A percentile compares a stretch with the other conserved stretches of the same genome.
Conservation (phyloP, 2,113 vertebrate species). For the Oreochromis aureus region DNA sequence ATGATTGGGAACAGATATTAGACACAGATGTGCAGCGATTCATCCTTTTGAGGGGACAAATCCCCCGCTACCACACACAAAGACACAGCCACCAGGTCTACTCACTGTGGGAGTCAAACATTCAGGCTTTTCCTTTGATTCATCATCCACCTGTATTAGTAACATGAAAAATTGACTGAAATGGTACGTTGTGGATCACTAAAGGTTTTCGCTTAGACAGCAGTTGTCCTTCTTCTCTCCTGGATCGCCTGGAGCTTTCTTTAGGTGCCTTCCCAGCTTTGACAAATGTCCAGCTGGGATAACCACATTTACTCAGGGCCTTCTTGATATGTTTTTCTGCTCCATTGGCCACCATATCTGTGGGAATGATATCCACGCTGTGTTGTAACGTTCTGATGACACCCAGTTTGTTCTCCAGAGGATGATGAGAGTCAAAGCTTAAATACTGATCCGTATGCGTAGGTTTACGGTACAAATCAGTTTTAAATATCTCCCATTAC, state of each 20-base stretch:
- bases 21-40: neutral
- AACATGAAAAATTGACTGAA: neutral
- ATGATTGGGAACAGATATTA: neutral
- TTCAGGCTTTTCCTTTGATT: neutral
- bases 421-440: neutral
- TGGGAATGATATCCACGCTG: neutral
- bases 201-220: neutral
- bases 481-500: neutral
- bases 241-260: neutral
- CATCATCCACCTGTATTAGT: neutral
- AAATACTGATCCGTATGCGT: neutral
- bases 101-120: neutral
- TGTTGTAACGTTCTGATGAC: neutral
- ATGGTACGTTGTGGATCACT: neutral
- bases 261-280: neutral
- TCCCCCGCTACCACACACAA: rapidly evolving
- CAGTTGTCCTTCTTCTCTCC: neutral
- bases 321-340: neutral
- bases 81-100: neutral
- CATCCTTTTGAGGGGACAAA: neutral
- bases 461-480: neutral
- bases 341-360: neutral
- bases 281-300: neutral
- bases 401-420: neutral
- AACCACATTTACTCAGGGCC: neutral